phyloP scores from a whole-genome alignment of 2,113 vertebrate species.

The Regulus satrapa region DNA sequence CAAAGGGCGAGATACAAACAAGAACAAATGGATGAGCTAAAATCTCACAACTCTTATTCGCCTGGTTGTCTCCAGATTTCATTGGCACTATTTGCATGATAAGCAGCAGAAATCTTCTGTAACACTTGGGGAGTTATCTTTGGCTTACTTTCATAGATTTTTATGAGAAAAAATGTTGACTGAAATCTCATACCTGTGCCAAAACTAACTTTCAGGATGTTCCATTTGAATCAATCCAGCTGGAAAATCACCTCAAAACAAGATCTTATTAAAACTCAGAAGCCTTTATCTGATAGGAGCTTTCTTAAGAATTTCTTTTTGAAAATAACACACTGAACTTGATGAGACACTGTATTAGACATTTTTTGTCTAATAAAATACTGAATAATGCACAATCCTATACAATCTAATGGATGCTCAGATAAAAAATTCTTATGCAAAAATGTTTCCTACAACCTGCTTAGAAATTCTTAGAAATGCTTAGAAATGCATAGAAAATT shows the following conservation, averaged over 20 bases:
- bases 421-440: background rate
- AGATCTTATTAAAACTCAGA: background rate
- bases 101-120: background rate
- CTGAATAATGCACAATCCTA: background rate
- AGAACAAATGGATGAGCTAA: background rate
- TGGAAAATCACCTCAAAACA: background rate
- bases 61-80: background rate
- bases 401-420: background rate
- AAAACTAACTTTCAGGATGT: conserved; percentile 5
- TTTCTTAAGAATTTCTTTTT: background rate
- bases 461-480: no score
- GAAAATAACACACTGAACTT: background rate
- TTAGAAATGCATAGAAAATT: no score
- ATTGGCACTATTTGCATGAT: background rate
- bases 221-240: background rate
- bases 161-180: background rate
- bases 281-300: background rate
- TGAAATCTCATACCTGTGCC: background rate
- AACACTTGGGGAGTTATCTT: background rate
- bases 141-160: background rate
- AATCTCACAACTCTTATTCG: background rate
- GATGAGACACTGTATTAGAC: background rate
- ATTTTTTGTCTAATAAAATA: background rate
- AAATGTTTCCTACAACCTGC: background rate
- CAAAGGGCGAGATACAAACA: background rate